Evolutionary conservation across 2,797 vertebrate genomes (phyloP), one percentile per base, ranked within the genome.

Genomic region (Peromyscus eremicus): DNA sequence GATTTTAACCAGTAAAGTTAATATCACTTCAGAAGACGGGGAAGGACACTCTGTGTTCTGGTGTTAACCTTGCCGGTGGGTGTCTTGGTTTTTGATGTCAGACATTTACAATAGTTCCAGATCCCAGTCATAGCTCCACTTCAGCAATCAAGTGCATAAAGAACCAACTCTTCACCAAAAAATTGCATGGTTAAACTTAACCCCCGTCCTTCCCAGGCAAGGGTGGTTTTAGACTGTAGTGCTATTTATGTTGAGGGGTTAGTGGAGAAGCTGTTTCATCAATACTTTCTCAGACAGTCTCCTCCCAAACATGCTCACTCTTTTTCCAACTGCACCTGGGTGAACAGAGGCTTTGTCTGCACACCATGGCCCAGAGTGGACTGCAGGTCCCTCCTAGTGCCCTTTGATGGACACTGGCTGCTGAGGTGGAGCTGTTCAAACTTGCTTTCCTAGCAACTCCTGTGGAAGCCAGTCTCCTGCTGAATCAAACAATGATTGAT

Each of bases 171-270:
- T 40, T 86, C 80, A 57, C 14, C 5, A 83, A 71, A 89, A 62
- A 27, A 62, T n/a, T 68, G 13, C 32, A 57, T 14, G 71, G 34
- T 70, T 92, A 75, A 73, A 27, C 3, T 49, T 75, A 68, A 34
- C 49, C n/a, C 3, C 4, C 5, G 1, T 49, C 68, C 3, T 46
- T 68, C 13, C 9, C 12, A 62, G 80, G 17, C 2, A 91, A 40
- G 0, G 23, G 6, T 16, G 14, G 3, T 13, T 66, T 10, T 37
- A 37, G 6, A 40, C 25, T 40, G 7, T 3, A 25, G 2, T 6
- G 2, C 25, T n/a, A 8, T 21, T 55, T 43, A n/a, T 9, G 0
- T 5, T 25, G 21, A 73, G 6, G 10, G 0, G 23, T 12, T 23
- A 0, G 2, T 40, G 27, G 23, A 52, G 12, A 3, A 3, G 21